Percentiles rank a stretch among this genome's conserved stretches.
phyloP scores from a whole-genome alignment of 2,797 vertebrate genomes.

The Karalla daura region DNA sequence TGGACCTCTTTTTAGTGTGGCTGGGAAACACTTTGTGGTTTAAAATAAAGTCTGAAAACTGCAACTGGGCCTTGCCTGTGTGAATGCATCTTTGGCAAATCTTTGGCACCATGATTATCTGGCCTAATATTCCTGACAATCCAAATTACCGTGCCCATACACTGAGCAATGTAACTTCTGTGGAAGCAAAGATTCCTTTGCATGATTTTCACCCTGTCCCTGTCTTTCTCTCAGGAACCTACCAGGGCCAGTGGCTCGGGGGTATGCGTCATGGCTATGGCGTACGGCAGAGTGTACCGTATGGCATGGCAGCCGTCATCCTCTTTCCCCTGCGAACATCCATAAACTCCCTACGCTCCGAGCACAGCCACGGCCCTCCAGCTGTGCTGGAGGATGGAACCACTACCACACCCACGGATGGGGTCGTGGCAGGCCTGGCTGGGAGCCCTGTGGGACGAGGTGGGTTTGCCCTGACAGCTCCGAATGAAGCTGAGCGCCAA shows the following conservation, averaged over 20 bases:
- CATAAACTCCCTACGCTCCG: constrained; percentile 97
- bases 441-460: constrained; percentile 91
- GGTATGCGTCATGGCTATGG: constrained; percentile 98
- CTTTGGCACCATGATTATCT: background rate
- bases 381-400: constrained; percentile 83
- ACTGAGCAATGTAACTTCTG: too few relatives aligned
- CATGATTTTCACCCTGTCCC: constrained; percentile 5
- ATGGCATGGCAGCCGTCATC: constrained; percentile 99
- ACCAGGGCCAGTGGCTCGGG: constrained; percentile 96
- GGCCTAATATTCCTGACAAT: background rate
- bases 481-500: constrained; percentile 92
- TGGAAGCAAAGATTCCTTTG: background rate
- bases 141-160: too few relatives aligned
- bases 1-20: too few relatives aligned
- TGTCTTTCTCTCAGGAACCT: constrained; percentile 87
- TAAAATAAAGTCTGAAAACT: too few relatives aligned
- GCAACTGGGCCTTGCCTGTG: too few relatives aligned
- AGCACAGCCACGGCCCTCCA: constrained; percentile 92
- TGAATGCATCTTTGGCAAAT: too few relatives aligned
- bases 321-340: constrained; percentile 97
- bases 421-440: constrained; percentile 82
- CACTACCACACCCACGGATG: constrained; percentile 76
- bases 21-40: too few relatives aligned
- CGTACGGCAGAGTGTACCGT: constrained; percentile 97
- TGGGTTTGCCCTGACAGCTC: constrained; percentile 93